These are phyloP conservation scores for Clarias fuscus DNA, from an alignment of 2,797 vertebrate genomes.

Conservation along the genomic window DNA sequence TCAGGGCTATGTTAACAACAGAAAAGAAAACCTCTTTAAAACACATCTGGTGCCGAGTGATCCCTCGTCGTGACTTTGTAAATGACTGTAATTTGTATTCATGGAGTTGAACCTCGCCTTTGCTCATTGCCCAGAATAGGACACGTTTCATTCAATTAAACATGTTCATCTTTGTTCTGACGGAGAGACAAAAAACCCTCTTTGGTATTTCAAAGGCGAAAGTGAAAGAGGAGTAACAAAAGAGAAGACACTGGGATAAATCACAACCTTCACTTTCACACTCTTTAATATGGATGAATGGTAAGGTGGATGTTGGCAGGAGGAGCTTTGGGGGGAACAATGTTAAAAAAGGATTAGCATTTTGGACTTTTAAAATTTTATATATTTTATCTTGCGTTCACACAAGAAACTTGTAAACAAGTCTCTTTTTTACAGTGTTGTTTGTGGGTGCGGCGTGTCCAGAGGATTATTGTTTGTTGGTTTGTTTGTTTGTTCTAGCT, in stretches of 20 bases:
- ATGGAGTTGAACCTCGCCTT: constrained; percentile 25
- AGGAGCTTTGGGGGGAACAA: background rate
- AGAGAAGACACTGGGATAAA: constrained; percentile 27
- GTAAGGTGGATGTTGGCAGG: constrained; percentile 19
- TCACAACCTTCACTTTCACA: constrained; percentile 13
- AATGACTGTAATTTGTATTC: constrained; percentile 44
- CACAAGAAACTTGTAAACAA: background rate
- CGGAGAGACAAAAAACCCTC: constrained; percentile 17
- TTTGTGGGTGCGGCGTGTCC: background rate
- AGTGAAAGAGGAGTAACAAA: constrained; percentile 30
- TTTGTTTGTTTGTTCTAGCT: too few relatives aligned
- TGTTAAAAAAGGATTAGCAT: background rate
- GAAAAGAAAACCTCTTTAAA: constrained; percentile 19
- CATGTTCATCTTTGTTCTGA: constrained; percentile 41
- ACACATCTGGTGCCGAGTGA: background rate
- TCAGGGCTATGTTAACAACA: background rate
- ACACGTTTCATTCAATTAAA: constrained; percentile 47
- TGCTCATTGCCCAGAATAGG: constrained; percentile 26
- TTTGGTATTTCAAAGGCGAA: constrained; percentile 39
- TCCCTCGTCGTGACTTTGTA: constrained; percentile 13
- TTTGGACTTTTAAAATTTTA: constrained; percentile 8
- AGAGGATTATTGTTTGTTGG: background rate
- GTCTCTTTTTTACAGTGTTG: background rate
- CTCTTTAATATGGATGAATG: constrained; percentile 33
- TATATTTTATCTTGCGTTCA: background rate